Percentiles rank a stretch among this genome's conserved stretches.
These are phyloP conservation scores for Allolobophora icterica DNA, from an alignment of 2,888 invertebrate genomes.

Conservation along the genomic window DNA sequence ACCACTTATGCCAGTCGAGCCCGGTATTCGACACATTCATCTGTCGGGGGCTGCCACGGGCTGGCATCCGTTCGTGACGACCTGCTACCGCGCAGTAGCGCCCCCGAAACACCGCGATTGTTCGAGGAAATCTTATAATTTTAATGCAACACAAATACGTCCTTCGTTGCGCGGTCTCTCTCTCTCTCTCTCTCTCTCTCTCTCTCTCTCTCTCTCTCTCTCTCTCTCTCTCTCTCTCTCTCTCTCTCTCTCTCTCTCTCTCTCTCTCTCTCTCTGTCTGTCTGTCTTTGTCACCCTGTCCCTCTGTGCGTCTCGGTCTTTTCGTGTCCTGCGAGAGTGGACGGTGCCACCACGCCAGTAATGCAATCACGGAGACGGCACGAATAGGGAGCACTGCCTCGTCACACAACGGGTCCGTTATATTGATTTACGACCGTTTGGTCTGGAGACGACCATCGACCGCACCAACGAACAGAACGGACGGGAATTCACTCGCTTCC, in stretches of 20 bases:
- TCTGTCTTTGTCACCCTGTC: no score
- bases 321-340: neutral
- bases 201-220: neutral
- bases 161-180: neutral
- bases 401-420: conserved; percentile 17
- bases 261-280: neutral
- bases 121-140: conserved; percentile 29
- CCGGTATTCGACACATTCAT: neutral
- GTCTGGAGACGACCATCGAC: neutral
- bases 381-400: conserved; percentile 2
- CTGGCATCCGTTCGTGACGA: neutral
- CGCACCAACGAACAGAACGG: neutral
- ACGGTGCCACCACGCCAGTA: neutral
- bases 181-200: neutral
- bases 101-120: neutral
- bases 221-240: neutral
- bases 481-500: conserved; percentile 11
- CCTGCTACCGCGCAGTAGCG: neutral
- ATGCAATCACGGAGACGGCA: neutral
- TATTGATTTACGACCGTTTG: conserved; percentile 11
- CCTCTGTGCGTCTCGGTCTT: neutral
- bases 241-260: neutral
- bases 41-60: neutral
- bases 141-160: conserved; percentile 25
- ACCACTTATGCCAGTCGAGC: neutral